Evolutionary conservation across 2,888 invertebrate genomes (phyloP), one percentile per base, ranked within the genome.

Genomic region (Ariolimax columbianus): DNA sequence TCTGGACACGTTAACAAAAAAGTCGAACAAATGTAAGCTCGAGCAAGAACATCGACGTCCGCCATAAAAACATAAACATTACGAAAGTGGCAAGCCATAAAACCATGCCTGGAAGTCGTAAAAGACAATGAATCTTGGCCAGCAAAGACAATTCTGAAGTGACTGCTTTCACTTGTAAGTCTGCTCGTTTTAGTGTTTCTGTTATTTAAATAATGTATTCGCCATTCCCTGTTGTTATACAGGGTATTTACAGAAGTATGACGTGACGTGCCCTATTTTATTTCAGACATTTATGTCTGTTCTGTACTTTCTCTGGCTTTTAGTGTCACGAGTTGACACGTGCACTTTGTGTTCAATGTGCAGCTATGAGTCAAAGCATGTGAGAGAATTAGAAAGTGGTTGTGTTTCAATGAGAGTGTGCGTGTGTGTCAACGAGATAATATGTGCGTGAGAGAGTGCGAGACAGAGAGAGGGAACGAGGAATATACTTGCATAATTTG

Each of bases 31-130:
- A 43, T 68, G 47, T 47, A 11, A 30, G 51, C 30, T 75, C 47
- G 2, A 1, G 51, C 4, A 30, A 30, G 33, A 23, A 30, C 30
- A 33, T 30, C 33, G 51, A 33, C 30, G n/a, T 2, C n/a, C 4
- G 38, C 51, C 47, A 75, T 75, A 75, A 51, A 75, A 51, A 75
- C 47, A 33, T 75, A 40, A 72, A 43, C 73, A n/a, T 7, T 1
- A n/a, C 1, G 30, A 40, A 47, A 73, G 43, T 43, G 43, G 47
- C 30, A 43, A 73, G 73, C 47, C 47, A 73, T 73, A 43, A 73
- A 73, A 73, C 47, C 14, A 4, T n/a, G n/a, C 43, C n/a, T n/a
- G n/a, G 73, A 47, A 43, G 73, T 47, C 36, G 30, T 73, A 73
- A 73, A 73, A 73, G n/a, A 47, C 43, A 2, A 73, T 40, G 73